These are phyloP conservation scores for Eupristina koningsbergeri DNA, from an alignment of 1,140 invertebrate genomes.

Conservation along the genomic window DNA sequence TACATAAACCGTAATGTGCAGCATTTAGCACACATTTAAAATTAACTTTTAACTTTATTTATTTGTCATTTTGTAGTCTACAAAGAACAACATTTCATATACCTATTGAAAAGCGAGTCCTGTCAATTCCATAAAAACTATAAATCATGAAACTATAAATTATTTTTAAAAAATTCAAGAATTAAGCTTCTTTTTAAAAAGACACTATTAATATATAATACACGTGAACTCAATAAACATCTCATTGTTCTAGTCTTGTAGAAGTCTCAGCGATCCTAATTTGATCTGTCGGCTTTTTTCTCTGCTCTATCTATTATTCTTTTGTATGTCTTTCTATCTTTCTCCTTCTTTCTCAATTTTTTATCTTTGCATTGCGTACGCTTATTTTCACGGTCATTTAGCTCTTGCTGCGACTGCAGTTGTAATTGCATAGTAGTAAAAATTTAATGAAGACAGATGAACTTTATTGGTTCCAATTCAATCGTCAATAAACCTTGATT, in stretches of 20 bases:
- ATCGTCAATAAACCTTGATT: slow-evolving; percentile 8
- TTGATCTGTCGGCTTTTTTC: neutral
- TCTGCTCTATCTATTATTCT: neutral
- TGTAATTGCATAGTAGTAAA: neutral
- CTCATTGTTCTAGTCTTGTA: neutral
- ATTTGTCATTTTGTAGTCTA: neutral
- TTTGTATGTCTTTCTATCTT: neutral
- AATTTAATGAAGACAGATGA: slow-evolving; percentile 5
- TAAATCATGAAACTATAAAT: neutral
- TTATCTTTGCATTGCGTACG: neutral
- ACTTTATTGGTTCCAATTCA: slow-evolving; percentile 26
- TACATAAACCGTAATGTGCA: too few species aligned
- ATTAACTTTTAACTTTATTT: too few species aligned
- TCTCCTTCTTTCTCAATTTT: neutral
- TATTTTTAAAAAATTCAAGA: neutral
- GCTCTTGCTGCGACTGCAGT: neutral
- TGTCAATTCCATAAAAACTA: neutral
- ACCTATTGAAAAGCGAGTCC: neutral
- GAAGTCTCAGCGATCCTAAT: slow-evolving; percentile 4
- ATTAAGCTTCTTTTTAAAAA: neutral
- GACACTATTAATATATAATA: slow-evolving; percentile 7
- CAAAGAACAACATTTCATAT: neutral
- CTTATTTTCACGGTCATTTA: neutral
- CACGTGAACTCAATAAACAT: neutral
- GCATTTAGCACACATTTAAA: too few species aligned